Evolutionary conservation across 2,888 invertebrate genomes (phyloP), one percentile per base, ranked within the genome.

Genomic region (Plutella xylostella): DNA sequence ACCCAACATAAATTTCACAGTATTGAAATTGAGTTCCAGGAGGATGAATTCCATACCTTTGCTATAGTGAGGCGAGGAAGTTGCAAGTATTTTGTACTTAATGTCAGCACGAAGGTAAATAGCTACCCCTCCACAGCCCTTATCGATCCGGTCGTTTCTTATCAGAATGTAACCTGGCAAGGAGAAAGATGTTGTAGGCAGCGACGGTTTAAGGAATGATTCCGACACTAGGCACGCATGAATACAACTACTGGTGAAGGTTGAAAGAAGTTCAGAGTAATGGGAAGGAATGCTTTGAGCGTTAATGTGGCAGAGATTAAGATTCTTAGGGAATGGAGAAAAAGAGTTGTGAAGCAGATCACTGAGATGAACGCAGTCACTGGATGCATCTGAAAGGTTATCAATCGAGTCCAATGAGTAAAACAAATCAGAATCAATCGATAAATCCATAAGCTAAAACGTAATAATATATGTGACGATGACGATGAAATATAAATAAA

Each of bases 201-300:
- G 30, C n/a, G 41, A 44, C 15, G 44, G 45, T 18, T 48, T 50
- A n/a, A 51, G 42, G 39, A 41, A 46, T 11, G 43, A 40, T 28
- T 51, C 50, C 1, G 46, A 33, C 11, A 49, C 33, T 15, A 47
- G 28, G 21, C 40, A 33, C 4, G 41, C 45, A 18, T 49, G 41
- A n/a, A 45, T 21, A 4, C 15, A 2, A 11, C 40, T 14, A n/a
- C 17, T 41, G n/a, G 6, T 37, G n/a, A 45, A 46, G 38, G 37
- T 14, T 7, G 31, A 7, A 19, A 30, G 25, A 33, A 45, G 30
- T 2, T 45, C 44, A n/a, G 41, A 11, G 7, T 30, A 37, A 19
- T 42, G 42, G 9, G 47, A 21, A 19, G 19, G 21, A 30, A 45
- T 37, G 40, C 44, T 47, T 18, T 47, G 44, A 20, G 47, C 47